Conservation (phyloP, 2,113 vertebrate genomes). For the Mustela nigripes region DNA sequence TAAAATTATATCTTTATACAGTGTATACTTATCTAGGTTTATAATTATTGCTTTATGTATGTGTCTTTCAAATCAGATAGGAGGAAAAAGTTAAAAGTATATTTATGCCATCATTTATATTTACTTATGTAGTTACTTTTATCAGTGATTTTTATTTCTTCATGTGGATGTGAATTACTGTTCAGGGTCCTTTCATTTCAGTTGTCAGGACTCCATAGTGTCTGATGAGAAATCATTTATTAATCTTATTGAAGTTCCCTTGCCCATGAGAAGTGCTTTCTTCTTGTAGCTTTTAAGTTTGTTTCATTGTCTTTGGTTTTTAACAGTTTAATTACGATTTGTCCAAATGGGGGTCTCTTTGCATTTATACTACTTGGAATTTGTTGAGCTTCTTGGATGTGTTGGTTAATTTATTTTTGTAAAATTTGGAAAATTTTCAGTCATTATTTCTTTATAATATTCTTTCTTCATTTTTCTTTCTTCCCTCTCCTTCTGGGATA, state of each 20-base stretch:
- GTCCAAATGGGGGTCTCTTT: neutral
- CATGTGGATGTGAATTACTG: neutral
- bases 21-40: neutral
- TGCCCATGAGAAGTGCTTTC: neutral
- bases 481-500: neutral
- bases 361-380: neutral
- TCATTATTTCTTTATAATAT: neutral
- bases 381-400: neutral
- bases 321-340: neutral
- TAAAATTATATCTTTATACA: neutral
- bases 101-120: neutral
- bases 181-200: neutral
- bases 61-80: neutral
- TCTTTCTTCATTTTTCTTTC: neutral
- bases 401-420: neutral
- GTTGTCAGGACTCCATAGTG: neutral
- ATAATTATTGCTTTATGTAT: neutral
- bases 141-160: neutral
- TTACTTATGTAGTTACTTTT: neutral
- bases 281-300: neutral
- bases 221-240: neutral
- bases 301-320: neutral
- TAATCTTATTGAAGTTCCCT: neutral
- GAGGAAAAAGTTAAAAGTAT: neutral
- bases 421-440: neutral